These are phyloP conservation scores for Cololabis saira DNA, from an alignment of 2,113 vertebrate species.

Conservation along the genomic window DNA sequence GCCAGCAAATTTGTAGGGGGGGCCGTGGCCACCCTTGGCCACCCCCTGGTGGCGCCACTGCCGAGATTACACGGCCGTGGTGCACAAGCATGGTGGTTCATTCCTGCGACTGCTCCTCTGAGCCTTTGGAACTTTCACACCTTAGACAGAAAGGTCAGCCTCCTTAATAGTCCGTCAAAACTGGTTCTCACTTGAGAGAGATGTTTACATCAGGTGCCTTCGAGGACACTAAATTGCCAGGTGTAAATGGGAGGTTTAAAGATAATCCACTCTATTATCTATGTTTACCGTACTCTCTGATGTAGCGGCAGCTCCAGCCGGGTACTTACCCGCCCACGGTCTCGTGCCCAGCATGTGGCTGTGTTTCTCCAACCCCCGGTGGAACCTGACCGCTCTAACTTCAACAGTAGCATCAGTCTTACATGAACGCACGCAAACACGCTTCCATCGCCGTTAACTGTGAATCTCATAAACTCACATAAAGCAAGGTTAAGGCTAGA, in stretches of 20 bases:
- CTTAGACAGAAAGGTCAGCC: conserved; percentile 1
- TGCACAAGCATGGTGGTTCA: conserved; percentile 12
- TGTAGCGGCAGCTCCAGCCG: conserved; percentile 12
- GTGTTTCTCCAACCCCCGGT: background rate
- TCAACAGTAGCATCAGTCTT: conserved; percentile 16
- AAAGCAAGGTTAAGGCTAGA: conserved; percentile 39
- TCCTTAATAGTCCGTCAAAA: conserved; percentile 10
- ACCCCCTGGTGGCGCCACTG: too few species aligned
- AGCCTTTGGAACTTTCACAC: conserved; percentile 17
- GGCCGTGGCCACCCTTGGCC: too few species aligned
- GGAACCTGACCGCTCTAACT: background rate
- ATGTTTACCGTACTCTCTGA: conserved; percentile 17
- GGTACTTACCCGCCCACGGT: conserved; percentile 34
- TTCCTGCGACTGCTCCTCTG: background rate
- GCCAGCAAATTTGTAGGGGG: too few species aligned
- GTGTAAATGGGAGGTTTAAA: conserved; percentile 19
- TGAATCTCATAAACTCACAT: conserved; percentile 40
- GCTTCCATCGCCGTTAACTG: conserved; percentile 18
- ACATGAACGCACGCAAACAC: background rate
- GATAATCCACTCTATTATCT: conserved; percentile 29
- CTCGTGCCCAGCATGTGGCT: conserved; percentile 14
- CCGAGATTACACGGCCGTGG: background rate
- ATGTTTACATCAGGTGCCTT: conserved; percentile 3
- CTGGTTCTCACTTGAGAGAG: background rate
- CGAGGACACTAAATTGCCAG: conserved; percentile 2